Base-by-base conservation (phyloP, 2,113 vertebrate species). In the Amblyopsis rosae region DNA sequence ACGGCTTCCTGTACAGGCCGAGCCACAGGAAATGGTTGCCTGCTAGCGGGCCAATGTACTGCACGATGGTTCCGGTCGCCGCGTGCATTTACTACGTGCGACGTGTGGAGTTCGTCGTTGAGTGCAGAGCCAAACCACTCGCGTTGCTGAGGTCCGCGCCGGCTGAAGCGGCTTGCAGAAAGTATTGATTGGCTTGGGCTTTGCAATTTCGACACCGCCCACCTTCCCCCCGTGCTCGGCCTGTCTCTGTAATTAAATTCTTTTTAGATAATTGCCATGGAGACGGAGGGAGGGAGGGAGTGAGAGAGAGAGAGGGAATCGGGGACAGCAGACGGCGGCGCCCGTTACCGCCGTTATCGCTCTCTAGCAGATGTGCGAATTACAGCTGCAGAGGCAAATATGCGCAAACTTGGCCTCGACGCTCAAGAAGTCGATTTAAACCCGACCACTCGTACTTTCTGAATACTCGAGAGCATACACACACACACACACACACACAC, bases 361-460 rank as follows among this genome's bases (percentile, higher is more conserved):
- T 77, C 60, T 69, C 64, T 65, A 62, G 77, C 86, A 87, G 86
- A 86, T 76, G 83, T 65, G 75, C 78, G 88, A 86, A 91, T 91
- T 89, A 89, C 80, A 82, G 72, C 82, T 79, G 75, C 71, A 73
- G 64, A 64, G 55, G 75, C 71, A 72, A 73, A 56, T 59, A 66
- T 62, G 65, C 69, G 49, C 47, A 7, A 8, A 41, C 35, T 5
- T 41, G 35, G 7, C 7, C 5, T 8, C 35, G 4, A 5, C 4
- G 0, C 35, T 6, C 35, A 6, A 4, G 35, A 41, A 41, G 35
- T 41, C 35, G 35, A 41, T 41, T 41, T 41, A 41, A 41, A 41
- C 35, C 35, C 5, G 35, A 7, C 35, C 4, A 41, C 35, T 41
- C 35, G 35, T 41, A 41, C 35, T 41, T 41, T 41, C 7, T 41